Evolutionary conservation across 53 echinoderm and acorn worm species (phyloP).

Genomic region (Glandiceps talaboti): DNA sequence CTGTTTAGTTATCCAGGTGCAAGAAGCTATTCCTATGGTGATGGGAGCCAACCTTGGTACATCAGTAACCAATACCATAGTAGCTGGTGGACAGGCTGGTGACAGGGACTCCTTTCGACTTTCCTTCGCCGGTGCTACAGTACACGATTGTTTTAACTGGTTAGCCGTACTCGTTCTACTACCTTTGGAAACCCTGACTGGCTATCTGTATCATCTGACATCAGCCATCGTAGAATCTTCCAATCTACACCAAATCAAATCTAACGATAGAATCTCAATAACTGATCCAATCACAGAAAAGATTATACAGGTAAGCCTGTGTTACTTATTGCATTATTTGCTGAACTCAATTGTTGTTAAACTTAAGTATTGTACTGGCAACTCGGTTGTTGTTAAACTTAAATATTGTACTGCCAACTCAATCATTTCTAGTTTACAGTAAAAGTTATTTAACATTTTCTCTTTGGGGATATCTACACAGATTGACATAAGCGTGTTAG

Average conservation of each 20-base stretch:
- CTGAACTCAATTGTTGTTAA: too few relatives aligned
- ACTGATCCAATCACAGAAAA: constrained; percentile 75
- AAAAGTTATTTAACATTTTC: too few relatives aligned
- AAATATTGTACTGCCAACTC: too few relatives aligned
- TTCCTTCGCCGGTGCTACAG: constrained; percentile 85
- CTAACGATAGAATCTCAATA: constrained; percentile 16
- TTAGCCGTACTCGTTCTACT: constrained; percentile 69
- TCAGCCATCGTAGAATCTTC: constrained; percentile 43
- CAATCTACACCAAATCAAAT: constrained; percentile 55
- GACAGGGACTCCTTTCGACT: constrained; percentile 75
- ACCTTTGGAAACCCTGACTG: constrained; percentile 61
- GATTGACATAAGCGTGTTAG: constrained; percentile 87
- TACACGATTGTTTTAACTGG: constrained; percentile 99
- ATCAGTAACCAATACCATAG: constrained; percentile 99
- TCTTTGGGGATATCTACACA: constrained; percentile 17
- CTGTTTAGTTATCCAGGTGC: constrained; percentile 49
- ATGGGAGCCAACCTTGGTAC: constrained; percentile 77
- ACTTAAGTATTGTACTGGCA: too few relatives aligned
- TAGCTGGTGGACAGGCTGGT: constrained; percentile 78
- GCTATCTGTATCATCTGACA: constrained; percentile 70
- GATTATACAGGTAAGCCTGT: constrained; percentile 85
- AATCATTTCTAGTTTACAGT: too few relatives aligned
- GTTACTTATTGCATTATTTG: too few relatives aligned
- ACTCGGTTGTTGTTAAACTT: too few relatives aligned
- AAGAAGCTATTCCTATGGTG: constrained; percentile 85